phyloP scores from a whole-genome alignment of 1,140 invertebrate species.

The Pollicipes pollicipes region DNA sequence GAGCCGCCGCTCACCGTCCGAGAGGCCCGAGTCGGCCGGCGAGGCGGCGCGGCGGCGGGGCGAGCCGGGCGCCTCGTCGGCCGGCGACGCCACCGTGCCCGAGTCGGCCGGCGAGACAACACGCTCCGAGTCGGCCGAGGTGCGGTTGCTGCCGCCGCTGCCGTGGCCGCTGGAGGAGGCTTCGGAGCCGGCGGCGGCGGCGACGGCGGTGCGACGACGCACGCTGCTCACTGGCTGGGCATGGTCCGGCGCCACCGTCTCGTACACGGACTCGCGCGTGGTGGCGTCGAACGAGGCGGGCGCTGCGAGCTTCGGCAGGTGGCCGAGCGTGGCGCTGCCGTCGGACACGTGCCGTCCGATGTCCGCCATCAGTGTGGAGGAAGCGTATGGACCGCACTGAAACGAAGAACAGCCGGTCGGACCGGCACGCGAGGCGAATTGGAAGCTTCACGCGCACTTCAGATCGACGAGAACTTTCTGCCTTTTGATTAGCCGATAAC shows the following conservation, averaged over 20 bases:
- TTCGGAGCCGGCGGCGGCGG: neutral
- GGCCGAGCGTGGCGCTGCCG: neutral
- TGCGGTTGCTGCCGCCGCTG: neutral
- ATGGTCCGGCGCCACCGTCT: neutral
- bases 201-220: neutral
- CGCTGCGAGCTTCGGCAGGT: neutral
- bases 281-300: neutral
- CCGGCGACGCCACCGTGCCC: neutral
- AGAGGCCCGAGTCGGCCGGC: neutral
- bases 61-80: neutral
- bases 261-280: neutral
- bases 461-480: too few species aligned
- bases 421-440: neutral
- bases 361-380: neutral
- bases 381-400: neutral
- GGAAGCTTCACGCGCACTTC: neutral
- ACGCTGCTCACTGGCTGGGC: too few species aligned
- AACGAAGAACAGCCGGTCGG: neutral
- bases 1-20: neutral
- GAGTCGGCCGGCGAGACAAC: neutral
- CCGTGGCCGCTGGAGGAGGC: neutral
- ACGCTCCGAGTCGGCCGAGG: neutral
- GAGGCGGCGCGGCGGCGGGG: neutral
- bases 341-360: neutral
- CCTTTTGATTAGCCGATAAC: too few species aligned